These are phyloP conservation scores for Capreolus pygargus DNA, from an alignment of 2,113 vertebrate species.

Conservation along the genomic window DNA sequence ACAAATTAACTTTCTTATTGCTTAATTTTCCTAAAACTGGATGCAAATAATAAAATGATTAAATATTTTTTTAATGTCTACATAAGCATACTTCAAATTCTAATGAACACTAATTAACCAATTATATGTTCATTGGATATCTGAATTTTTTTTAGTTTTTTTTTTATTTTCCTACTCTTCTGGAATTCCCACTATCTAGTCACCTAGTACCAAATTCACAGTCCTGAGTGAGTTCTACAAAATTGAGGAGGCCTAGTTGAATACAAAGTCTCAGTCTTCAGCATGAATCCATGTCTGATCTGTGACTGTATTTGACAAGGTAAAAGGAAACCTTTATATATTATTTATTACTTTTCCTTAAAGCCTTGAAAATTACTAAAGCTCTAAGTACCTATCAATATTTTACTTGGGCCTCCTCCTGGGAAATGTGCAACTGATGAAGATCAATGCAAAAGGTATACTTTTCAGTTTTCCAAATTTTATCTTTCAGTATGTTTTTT, in stretches of 20 bases:
- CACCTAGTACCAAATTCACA: background rate
- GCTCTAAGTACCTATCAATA: background rate
- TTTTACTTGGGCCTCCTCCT: background rate
- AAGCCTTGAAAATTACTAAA: background rate
- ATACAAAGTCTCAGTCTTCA: background rate
- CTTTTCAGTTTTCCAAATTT: background rate
- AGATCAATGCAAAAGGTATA: background rate
- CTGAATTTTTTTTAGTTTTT: background rate
- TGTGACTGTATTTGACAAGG: background rate
- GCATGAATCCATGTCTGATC: background rate
- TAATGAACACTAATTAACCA: background rate
- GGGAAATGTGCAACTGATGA: background rate
- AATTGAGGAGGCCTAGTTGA: fast-evolving
- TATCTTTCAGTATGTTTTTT: background rate
- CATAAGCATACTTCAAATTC: background rate
- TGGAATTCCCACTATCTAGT: background rate
- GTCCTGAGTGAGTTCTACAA: background rate
- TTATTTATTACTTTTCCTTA: background rate
- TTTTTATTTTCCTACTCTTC: background rate
- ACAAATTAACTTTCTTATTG: background rate
- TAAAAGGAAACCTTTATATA: background rate
- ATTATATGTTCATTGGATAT: background rate
- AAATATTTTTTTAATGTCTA: background rate
- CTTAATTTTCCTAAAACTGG: background rate
- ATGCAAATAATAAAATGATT: background rate